Conservation (phyloP, 2,113 vertebrate species). For the Phoxinus phoxinus region DNA sequence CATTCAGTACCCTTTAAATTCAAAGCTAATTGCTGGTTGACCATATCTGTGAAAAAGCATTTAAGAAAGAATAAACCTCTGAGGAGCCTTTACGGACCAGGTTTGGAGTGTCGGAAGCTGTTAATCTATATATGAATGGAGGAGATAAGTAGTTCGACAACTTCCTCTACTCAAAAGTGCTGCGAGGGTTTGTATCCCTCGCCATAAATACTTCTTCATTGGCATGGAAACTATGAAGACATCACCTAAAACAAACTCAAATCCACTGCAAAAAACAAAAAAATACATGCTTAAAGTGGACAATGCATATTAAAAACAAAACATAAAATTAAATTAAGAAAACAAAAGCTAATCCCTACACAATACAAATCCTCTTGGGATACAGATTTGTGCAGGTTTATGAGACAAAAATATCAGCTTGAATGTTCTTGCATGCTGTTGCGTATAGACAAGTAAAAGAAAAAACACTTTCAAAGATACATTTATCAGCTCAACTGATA, state of each 20-base stretch:
- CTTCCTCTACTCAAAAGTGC: conserved; percentile 37
- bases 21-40: conserved; percentile 70
- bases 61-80: conserved; percentile 51
- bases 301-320: conserved; percentile 55
- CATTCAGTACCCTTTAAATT: conserved; percentile 77
- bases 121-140: conserved; percentile 20
- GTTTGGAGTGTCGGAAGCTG: conserved; percentile 29
- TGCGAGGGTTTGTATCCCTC: conserved; percentile 51
- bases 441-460: neutral
- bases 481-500: conserved; percentile 80
- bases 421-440: conserved; percentile 33
- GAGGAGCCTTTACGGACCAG: conserved; percentile 23
- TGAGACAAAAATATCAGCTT: conserved; percentile 41
- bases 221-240: conserved; percentile 47
- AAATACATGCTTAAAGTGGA: conserved; percentile 31
- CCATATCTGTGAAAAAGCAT: conserved; percentile 65
- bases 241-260: conserved; percentile 44
- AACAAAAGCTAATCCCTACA: conserved; percentile 1
- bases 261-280: conserved; percentile 43
- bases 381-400: conserved; percentile 56
- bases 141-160: conserved; percentile 11
- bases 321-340: conserved; percentile 52
- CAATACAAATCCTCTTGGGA: conserved; percentile 4
- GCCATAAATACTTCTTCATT: conserved; percentile 59
- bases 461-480: conserved; percentile 23